Evolutionary conservation across 2,113 vertebrate species (phyloP), one percentile per base, ranked within the genome.

Genomic region (Dipodomys ordii): DNA sequence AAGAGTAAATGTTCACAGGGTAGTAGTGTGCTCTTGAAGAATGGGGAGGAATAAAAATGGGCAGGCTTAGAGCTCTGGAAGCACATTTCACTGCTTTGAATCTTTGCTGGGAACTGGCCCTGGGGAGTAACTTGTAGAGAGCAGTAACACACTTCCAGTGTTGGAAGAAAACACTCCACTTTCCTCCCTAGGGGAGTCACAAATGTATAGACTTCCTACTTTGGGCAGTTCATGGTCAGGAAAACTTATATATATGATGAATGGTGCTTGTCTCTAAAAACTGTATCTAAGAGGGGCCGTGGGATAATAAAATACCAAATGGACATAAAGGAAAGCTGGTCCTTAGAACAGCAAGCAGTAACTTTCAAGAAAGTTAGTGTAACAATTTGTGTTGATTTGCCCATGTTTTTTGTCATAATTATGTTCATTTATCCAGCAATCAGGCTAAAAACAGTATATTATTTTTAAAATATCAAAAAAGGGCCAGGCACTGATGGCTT

Each of bases 371-470:
- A 85, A 46, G n/a, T 49, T 60, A 32, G 27, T 78, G 20, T 28
- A 71, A 57, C 23, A 89, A 85, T 23, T 78, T 92, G 81, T 76
- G 19, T 28, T 91, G 91, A n/a, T 91, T 81, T 8, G 0, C 67
- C 13, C 44, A 44, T 53, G 35, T 44, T 83, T 87, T 86, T 93
- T 49, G 19, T 39, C 57, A 25, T 74, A 39, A 85, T 85, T 94
- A 93, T 84, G 27, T 20, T 87, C 77, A 30, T 83, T 87, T 71
- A 72, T 65, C 83, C 90, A 39, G 20, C 83, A 91, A 64, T 25
- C 22, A 74, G 28, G 84, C 92, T 80, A 8, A 57, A 57, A 53
- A 87, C 79, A 69, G 11, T 46, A 20, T 1, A 2, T 60, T 49
- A 35, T 81, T 91, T 83, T 39, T 39, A 39, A 39, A 39, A 39